Evolutionary conservation across 2,113 vertebrate species (phyloP).

Genomic region (Leucoraja erinaceus): DNA sequence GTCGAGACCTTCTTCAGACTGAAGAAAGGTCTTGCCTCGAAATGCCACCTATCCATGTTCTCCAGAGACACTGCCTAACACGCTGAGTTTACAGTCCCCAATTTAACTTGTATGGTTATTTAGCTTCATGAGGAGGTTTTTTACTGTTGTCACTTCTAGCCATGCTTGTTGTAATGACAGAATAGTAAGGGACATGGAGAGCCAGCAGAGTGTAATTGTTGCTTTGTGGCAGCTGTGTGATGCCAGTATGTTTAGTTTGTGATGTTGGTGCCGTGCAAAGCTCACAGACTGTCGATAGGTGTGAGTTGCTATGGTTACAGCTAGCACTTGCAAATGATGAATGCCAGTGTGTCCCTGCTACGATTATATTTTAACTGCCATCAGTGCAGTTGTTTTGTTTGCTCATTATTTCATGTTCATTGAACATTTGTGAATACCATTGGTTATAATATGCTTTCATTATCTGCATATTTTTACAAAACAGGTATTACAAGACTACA

Average conservation of each 20-base stretch:
- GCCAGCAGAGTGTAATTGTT: background rate
- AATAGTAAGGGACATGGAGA: background rate
- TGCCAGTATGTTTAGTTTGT: background rate
- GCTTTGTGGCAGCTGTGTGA: slow-evolving; percentile 7
- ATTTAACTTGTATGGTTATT: background rate
- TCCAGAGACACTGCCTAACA: too few relatives aligned
- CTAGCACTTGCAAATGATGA: slow-evolving; percentile 8
- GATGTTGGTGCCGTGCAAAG: background rate
- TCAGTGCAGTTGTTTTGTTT: background rate
- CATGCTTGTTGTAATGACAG: slow-evolving; percentile 6
- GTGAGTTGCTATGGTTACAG: slow-evolving; percentile 27
- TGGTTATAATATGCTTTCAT: too few relatives aligned
- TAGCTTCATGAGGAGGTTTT: too few relatives aligned
- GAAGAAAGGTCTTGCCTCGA: too few relatives aligned
- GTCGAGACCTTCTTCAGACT: too few relatives aligned
- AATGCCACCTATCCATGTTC: too few relatives aligned
- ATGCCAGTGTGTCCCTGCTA: background rate
- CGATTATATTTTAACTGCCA: too few relatives aligned
- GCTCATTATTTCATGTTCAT: background rate
- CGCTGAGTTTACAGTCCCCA: too few relatives aligned
- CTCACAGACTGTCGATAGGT: background rate
- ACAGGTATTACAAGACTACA: background rate
- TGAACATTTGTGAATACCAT: background rate
- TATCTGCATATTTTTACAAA: background rate
- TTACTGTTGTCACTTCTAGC: background rate